These are phyloP conservation scores for Alloscopus bannaensis DNA, from an alignment of 2,888 invertebrate genomes.

Conservation along the genomic window DNA sequence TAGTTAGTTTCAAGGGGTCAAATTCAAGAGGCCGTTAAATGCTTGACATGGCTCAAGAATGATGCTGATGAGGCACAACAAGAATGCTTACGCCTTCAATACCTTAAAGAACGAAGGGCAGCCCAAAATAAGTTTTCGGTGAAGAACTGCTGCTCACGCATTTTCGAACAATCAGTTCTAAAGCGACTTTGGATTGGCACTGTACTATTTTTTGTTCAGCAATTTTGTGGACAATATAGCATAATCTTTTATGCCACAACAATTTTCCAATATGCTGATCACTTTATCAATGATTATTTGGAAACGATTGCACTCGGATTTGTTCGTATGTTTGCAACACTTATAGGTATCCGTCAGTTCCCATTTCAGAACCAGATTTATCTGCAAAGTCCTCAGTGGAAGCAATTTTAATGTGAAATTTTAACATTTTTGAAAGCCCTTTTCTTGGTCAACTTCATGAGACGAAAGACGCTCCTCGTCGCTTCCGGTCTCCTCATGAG, in stretches of 20 bases:
- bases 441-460: conserved; percentile 70
- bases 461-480: conserved; percentile 66
- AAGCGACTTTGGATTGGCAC: conserved; percentile 68
- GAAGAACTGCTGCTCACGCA: conserved; percentile 52
- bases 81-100: conserved; percentile 71
- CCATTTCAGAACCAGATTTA: no score
- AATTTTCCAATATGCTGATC: conserved; percentile 71
- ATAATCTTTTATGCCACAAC: conserved; percentile 72
- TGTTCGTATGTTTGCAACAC: conserved; percentile 69
- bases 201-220: conserved; percentile 68
- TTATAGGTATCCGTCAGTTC: no score
- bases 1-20: conserved; percentile 58
- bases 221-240: conserved; percentile 72
- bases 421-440: no score
- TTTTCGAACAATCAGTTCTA: conserved; percentile 61
- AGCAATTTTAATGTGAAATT: no score
- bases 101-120: conserved; percentile 68
- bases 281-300: conserved; percentile 70
- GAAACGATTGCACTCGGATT: conserved; percentile 70
- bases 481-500: conserved; percentile 68
- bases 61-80: conserved; percentile 70
- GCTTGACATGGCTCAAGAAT: conserved; percentile 70
- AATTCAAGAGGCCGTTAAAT: conserved; percentile 53
- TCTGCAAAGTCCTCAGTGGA: no score
- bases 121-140: conserved; percentile 23